These are phyloP conservation scores for Acropora yongei DNA, from an alignment of 64 coral and sea anemone species.

Conservation along the genomic window DNA sequence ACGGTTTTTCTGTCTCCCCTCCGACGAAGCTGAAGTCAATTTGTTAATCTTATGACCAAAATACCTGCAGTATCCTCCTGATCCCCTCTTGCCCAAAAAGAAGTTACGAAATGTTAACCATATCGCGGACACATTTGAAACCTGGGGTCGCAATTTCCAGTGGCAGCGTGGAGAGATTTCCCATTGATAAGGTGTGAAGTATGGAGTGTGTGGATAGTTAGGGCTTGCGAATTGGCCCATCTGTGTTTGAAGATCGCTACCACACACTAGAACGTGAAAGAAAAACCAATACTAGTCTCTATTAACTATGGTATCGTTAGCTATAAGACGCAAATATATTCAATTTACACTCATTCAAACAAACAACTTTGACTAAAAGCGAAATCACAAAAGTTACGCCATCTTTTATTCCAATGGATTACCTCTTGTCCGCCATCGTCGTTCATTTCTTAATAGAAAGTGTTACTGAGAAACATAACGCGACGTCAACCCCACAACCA, in stretches of 20 bases:
- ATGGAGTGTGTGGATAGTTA: constrained; percentile 5
- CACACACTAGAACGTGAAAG: background rate
- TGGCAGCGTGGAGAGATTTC: background rate
- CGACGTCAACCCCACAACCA: too few species aligned
- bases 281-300: background rate
- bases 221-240: constrained; percentile 8
- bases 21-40: too few species aligned
- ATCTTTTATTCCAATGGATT: too few species aligned
- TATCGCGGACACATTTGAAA: background rate
- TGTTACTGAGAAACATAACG: too few species aligned
- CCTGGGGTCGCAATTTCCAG: constrained; percentile 9
- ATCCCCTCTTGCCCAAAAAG: background rate
- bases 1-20: too few species aligned
- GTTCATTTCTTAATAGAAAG: too few species aligned
- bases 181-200: background rate
- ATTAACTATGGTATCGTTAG: background rate
- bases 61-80: background rate
- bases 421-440: too few species aligned
- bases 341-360: too few species aligned
- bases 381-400: too few species aligned
- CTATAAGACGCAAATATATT: too few species aligned
- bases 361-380: too few species aligned
- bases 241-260: background rate
- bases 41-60: background rate
- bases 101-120: background rate